Percentiles rank a stretch among this genome's conserved stretches.
These are phyloP conservation scores for Andrena marginata DNA, from an alignment of 2,888 invertebrate species.

Conservation along the genomic window DNA sequence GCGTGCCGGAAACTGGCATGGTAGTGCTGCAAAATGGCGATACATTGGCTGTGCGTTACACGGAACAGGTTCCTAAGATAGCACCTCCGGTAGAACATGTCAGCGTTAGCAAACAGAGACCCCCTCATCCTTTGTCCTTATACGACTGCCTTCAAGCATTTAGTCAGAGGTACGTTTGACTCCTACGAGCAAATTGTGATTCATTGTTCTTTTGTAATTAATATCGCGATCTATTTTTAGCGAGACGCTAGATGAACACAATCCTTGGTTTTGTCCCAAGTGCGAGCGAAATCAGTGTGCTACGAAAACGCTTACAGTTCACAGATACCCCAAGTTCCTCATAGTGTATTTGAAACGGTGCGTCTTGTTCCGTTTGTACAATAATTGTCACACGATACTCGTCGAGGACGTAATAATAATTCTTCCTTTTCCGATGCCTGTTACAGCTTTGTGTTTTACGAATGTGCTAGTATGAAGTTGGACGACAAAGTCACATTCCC, in stretches of 20 bases:
- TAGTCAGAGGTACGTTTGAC: conserved; percentile 86
- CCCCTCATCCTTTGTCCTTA: conserved; percentile 86
- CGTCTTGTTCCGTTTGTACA: conserved; percentile 23
- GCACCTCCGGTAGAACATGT: conserved; percentile 84
- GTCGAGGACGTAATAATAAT: not conserved
- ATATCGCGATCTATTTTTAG: conserved; percentile 78
- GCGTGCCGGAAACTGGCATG: conserved; percentile 84
- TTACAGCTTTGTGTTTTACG: conserved; percentile 88
- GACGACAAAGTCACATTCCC: conserved; percentile 88
- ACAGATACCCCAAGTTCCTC: conserved; percentile 88
- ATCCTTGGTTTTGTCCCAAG: conserved; percentile 89
- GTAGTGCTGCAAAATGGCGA: conserved; percentile 86
- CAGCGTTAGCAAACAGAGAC: conserved; percentile 85
- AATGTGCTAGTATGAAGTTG: conserved; percentile 88
- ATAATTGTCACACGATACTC: not conserved
- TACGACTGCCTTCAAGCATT: conserved; percentile 88
- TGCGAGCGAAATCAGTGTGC: conserved; percentile 88
- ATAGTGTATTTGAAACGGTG: conserved; percentile 88
- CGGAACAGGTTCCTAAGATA: conserved; percentile 82
- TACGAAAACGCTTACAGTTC: conserved; percentile 88
- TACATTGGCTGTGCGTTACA: conserved; percentile 86
- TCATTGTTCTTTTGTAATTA: conserved; percentile 10
- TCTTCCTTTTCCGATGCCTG: conserved; percentile 24
- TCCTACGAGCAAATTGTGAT: not conserved
- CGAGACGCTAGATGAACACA: conserved; percentile 88